A percentile compares a stretch with the other conserved stretches of the same genome.
Conservation (phyloP, 2,797 vertebrate species). For the Poeciliopsis turneri region DNA sequence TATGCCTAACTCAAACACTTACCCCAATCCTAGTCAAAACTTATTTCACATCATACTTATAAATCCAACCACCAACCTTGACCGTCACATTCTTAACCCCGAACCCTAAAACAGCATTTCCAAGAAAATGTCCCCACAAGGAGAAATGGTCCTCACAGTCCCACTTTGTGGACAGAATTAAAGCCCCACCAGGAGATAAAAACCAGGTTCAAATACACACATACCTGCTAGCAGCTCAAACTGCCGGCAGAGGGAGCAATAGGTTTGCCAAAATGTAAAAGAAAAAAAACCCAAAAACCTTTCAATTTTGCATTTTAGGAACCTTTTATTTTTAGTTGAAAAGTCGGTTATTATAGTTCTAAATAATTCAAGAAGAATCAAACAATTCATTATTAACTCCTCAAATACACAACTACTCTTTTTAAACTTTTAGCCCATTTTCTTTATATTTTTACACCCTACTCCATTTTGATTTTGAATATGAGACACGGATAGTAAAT, state of each 20-base stretch:
- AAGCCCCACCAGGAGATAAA: too few relatives aligned
- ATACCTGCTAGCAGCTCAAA: neutral
- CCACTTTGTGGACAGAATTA: too few relatives aligned
- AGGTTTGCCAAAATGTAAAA: neutral
- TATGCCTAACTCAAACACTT: neutral
- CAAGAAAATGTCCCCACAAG: too few relatives aligned
- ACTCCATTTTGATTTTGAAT: neutral
- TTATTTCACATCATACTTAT: too few relatives aligned
- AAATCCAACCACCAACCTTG: too few relatives aligned
- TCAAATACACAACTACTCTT: neutral
- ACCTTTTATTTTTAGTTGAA: neutral
- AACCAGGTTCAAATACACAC: neutral
- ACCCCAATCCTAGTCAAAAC: neutral
- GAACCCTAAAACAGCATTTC: too few relatives aligned
- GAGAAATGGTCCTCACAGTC: too few relatives aligned
- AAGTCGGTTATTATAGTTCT: neutral
- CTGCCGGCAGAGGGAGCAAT: conserved; percentile 10
- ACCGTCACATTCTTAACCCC: too few relatives aligned
- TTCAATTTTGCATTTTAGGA: neutral
- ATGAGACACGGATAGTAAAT: neutral
- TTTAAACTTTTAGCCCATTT: neutral
- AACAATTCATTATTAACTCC: neutral
- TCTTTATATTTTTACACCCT: neutral
- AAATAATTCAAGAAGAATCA: neutral
- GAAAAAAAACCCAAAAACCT: neutral